phyloP scores from a whole-genome alignment of 2,113 vertebrate species.

The Ranitomeya variabilis region DNA sequence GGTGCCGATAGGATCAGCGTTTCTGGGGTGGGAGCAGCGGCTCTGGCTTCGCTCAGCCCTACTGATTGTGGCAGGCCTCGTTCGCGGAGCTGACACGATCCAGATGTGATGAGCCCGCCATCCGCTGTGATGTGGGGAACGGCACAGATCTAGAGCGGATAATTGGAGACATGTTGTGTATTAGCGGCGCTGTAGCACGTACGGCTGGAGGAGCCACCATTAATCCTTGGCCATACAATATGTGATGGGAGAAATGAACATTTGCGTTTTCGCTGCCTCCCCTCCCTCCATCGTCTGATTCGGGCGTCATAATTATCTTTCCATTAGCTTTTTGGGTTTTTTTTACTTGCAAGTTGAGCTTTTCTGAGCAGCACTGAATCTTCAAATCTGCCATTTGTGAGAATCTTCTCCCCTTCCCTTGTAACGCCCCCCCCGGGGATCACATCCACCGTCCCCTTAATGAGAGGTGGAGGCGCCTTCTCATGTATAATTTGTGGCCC shows the following conservation, averaged over 20 bases:
- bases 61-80: slow-evolving; percentile 51
- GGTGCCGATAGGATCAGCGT: slow-evolving; percentile 57
- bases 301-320: not conserved
- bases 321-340: not conserved
- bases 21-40: slow-evolving; percentile 54
- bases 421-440: not conserved
- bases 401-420: not conserved
- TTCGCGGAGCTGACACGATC: slow-evolving; percentile 61
- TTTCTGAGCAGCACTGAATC: not conserved
- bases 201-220: not conserved
- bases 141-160: slow-evolving; percentile 35
- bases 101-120: slow-evolving; percentile 64
- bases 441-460: not conserved
- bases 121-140: not conserved
- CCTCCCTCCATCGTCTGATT: not conserved
- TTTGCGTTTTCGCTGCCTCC: not conserved
- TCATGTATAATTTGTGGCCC: slow-evolving; percentile 27
- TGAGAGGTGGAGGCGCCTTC: not conserved
- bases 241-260: not conserved
- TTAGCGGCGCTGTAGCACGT: slow-evolving; percentile 5
- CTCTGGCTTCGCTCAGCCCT: slow-evolving; percentile 50
- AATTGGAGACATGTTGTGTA: slow-evolving; percentile 64
- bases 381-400: not conserved
- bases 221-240: not conserved
- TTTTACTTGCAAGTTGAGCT: not conserved